These are phyloP conservation scores for Ooceraea biroi DNA, from an alignment of 1,140 invertebrate genomes.

Conservation along the genomic window DNA sequence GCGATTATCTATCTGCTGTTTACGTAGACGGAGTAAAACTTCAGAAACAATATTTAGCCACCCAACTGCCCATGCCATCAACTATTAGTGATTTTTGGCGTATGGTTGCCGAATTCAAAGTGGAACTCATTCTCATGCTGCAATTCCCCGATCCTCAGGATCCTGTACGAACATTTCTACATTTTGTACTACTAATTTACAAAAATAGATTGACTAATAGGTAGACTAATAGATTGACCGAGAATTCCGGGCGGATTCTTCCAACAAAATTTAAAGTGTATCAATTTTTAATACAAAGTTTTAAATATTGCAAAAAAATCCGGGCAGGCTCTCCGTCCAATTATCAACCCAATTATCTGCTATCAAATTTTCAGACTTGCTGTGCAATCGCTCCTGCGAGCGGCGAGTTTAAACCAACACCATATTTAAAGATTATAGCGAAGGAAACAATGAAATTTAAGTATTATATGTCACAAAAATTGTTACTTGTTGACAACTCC, in stretches of 20 bases:
- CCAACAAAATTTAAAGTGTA: too few relatives aligned
- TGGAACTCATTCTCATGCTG: constrained; percentile 89
- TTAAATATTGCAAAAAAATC: background rate
- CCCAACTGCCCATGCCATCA: constrained; percentile 94
- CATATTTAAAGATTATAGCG: constrained; percentile 68
- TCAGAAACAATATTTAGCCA: constrained; percentile 93
- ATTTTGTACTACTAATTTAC: too few relatives aligned
- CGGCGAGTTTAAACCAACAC: constrained; percentile 69
- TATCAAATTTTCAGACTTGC: constrained; percentile 67
- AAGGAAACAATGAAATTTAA: constrained; percentile 53
- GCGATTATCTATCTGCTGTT: constrained; percentile 77
- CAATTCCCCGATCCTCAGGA: constrained; percentile 72
- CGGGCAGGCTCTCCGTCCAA: too few relatives aligned
- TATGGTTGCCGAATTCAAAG: constrained; percentile 91
- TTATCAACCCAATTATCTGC: background rate
- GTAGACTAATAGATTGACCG: too few relatives aligned
- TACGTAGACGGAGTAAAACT: constrained; percentile 81
- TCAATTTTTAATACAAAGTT: too few relatives aligned
- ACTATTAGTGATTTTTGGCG: constrained; percentile 97
- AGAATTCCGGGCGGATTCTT: too few relatives aligned
- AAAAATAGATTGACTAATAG: too few relatives aligned
- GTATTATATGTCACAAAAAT: constrained; percentile 58
- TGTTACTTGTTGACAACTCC: constrained; percentile 66
- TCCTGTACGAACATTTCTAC: constrained; percentile 56
- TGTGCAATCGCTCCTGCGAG: constrained; percentile 65